A percentile compares a stretch with the other conserved stretches of the same genome.
These are phyloP conservation scores for Monochamus alternatus DNA, from an alignment of 2,888 invertebrate species.

Conservation along the genomic window DNA sequence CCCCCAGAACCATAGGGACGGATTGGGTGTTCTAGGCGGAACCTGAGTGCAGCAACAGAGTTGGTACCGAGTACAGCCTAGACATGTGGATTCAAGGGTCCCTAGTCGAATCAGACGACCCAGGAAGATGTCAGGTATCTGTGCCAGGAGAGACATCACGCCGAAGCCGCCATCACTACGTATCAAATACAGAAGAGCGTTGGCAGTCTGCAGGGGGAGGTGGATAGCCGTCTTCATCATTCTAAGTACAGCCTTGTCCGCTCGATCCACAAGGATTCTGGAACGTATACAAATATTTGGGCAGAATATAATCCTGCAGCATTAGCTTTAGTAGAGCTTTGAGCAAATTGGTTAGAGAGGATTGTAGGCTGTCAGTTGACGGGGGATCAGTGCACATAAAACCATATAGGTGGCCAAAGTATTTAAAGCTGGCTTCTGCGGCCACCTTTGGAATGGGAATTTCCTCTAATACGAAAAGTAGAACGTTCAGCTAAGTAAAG, in stretches of 20 bases:
- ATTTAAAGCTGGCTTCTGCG: slow-evolving; percentile 36
- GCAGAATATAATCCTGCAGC: slow-evolving; percentile 62
- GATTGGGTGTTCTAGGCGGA: too few species aligned
- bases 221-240: slow-evolving; percentile 67
- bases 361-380: slow-evolving; percentile 40
- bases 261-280: slow-evolving; percentile 56
- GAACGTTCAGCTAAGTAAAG: too few species aligned
- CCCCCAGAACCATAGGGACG: too few species aligned
- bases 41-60: too few species aligned
- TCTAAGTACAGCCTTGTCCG: slow-evolving; percentile 37
- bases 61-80: too few species aligned
- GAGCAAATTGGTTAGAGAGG: slow-evolving; percentile 57
- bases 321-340: slow-evolving; percentile 60
- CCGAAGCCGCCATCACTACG: slow-evolving; percentile 42
- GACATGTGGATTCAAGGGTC: too few species aligned
- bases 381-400: slow-evolving; percentile 33
- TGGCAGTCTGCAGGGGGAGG: slow-evolving; percentile 69
- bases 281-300: slow-evolving; percentile 62
- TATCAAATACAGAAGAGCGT: slow-evolving; percentile 57
- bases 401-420: slow-evolving; percentile 48
- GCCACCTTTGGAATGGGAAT: too few species aligned
- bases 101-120: too few species aligned
- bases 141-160: slow-evolving; percentile 1
- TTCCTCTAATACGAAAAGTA: too few species aligned
- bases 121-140: slow-evolving; percentile 7